Evolutionary conservation across 2,888 invertebrate species (phyloP), one percentile per base, ranked within the genome.

Genomic region (Macrosiphum euphorbiae): DNA sequence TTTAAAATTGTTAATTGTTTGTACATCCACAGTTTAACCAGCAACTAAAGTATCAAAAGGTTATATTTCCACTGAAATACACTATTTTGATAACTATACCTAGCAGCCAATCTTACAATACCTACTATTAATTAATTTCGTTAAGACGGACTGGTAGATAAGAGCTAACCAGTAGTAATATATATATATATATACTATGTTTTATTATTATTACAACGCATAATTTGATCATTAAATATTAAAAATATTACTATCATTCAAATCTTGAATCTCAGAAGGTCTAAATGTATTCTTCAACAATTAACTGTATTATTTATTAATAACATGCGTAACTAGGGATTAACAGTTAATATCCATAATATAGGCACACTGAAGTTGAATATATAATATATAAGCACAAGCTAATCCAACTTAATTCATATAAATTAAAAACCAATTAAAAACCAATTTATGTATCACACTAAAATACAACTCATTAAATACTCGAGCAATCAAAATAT

Each of bases 401-500:
- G n/a, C 61, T 28, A 61, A 85, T 85, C 85, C 28, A 1, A 61
- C 47, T 90, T 90, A 90, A 90, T 90, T 35, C 41, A 67, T 61
- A 47, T 61, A 67, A 61, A 90, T 90, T 90, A 90, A 90, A 90
- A 61, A 47, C 58, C 47, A 90, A 90, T 90, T 90, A 90, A 90
- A 90, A 90, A 24, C 61, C 90, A 47, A 90, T 90, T 90, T 61
- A 67, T 90, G 90, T 61, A 61, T n/a, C 16, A 28, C 61, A 26
- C 44, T 10, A 20, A 47, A 47, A 47, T 67, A n/a, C 47, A 16
- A 47, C 16, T 47, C 28, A 16, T 89, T 89, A 61, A 61, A 88
- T 88, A 55, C 35, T 50, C 55, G 28, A 88, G 41, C 41, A 16
- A 35, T 88, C 35, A 35, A 88, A 88, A 41, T 85, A 26, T 44